These are phyloP conservation scores for Cyaniris semiargus DNA, from an alignment of 2,888 invertebrate species.

Conservation along the genomic window DNA sequence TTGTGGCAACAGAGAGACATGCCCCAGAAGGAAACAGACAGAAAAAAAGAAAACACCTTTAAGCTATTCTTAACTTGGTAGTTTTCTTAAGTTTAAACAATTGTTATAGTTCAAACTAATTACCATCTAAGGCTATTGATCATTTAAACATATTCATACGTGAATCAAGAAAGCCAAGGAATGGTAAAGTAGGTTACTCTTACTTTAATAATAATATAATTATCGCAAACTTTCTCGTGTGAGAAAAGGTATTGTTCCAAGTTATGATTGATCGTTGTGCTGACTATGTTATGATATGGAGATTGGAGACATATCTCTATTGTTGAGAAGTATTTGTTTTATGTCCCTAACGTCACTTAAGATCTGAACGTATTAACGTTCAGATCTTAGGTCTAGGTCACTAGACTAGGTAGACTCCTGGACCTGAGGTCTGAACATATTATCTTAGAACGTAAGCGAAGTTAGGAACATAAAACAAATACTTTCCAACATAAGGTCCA, in stretches of 20 bases:
- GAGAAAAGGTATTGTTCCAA: not conserved
- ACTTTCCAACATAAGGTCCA: not conserved
- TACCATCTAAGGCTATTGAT: not conserved
- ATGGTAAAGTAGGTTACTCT: not conserved
- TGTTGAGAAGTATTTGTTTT: not conserved
- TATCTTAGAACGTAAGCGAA: no score
- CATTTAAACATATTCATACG: not conserved
- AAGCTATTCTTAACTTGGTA: not conserved
- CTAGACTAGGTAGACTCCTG: no score
- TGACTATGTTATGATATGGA: not conserved
- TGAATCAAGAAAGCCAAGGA: not conserved
- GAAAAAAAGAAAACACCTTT: no score
- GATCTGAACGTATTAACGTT: no score
- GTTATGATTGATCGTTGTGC: not conserved
- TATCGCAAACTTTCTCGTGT: not conserved
- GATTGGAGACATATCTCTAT: not conserved
- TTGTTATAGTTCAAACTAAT: not conserved
- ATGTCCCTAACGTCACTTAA: not conserved
- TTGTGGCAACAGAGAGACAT: no score
- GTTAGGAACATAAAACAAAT: not conserved
- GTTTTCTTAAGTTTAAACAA: not conserved
- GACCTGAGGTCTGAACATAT: no score
- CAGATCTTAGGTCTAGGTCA: no score
- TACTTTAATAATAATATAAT: conserved; percentile 10
- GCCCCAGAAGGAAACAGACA: no score